Evolutionary conservation across 2,888 invertebrate species (phyloP).

Genomic region (Diaprepes abbreviatus): DNA sequence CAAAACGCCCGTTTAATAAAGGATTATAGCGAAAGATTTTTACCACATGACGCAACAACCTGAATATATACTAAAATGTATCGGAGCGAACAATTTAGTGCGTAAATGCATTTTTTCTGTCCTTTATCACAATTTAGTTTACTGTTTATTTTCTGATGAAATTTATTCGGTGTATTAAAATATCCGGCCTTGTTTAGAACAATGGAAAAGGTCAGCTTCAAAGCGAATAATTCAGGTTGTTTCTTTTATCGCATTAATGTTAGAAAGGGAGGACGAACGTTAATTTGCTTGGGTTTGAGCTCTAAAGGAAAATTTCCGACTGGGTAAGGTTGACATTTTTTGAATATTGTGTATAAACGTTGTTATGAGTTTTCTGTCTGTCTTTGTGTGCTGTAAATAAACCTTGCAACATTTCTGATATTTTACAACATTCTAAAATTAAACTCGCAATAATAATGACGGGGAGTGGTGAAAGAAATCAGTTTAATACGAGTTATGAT

Average conservation of each 20-base stretch:
- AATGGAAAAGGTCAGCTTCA: not conserved
- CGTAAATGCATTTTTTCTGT: constrained; percentile 11
- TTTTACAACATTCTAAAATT: constrained; percentile 8
- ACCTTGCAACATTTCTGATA: not conserved
- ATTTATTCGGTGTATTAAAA: constrained; percentile 21
- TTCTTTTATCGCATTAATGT: not conserved
- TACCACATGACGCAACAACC: not conserved
- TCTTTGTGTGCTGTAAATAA: not conserved
- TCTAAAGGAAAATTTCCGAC: constrained; percentile 28
- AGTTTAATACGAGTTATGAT: too few relatives aligned
- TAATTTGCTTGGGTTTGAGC: not conserved
- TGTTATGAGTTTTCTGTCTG: constrained; percentile 18
- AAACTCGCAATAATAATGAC: not conserved
- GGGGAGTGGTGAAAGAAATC: not conserved
- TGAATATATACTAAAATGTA: not conserved
- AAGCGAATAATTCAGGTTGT: not conserved
- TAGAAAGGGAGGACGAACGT: not conserved
- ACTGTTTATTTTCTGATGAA: constrained; percentile 27
- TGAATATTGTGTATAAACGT: constrained; percentile 1
- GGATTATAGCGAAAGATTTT: too few relatives aligned
- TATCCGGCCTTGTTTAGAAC: constrained; percentile 20
- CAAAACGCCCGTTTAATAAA: too few relatives aligned
- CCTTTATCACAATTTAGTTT: constrained; percentile 8
- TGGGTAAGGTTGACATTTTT: not conserved
- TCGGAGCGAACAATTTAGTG: not conserved